Conservation (phyloP, 1,140 invertebrate genomes). For the Magallana gigas region DNA sequence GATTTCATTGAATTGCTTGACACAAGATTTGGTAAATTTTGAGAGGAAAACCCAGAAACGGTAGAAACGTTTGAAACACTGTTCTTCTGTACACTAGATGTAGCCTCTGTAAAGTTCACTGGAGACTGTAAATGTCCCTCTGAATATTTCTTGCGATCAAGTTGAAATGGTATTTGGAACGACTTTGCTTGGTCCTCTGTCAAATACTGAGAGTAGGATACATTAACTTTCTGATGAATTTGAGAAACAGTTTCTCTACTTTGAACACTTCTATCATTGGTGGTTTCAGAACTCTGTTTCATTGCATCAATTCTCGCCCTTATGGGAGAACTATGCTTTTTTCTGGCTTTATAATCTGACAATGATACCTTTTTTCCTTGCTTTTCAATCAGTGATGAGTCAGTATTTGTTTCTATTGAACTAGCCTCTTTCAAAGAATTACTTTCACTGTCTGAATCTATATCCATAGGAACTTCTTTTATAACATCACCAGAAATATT, state of each 20-base stretch:
- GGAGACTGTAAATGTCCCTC: background rate
- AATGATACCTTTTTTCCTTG: constrained; percentile 28
- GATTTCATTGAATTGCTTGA: background rate
- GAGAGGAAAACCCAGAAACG: background rate
- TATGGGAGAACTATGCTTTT: constrained; percentile 13
- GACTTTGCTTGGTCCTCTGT: background rate
- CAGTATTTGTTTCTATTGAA: background rate
- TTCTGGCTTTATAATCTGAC: constrained; percentile 43
- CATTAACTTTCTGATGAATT: background rate
- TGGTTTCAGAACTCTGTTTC: background rate
- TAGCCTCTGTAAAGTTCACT: background rate
- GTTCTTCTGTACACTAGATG: background rate
- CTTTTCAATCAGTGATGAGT: constrained; percentile 2
- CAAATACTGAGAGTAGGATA: background rate
- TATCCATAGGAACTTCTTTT: constrained; percentile 33
- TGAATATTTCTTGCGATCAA: background rate
- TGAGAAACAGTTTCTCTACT: background rate
- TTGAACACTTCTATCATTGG: background rate
- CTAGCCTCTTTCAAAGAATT: background rate
- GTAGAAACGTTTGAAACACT: background rate
- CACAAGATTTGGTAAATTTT: background rate
- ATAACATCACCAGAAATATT: background rate
- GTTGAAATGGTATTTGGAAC: background rate
- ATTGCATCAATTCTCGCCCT: background rate
- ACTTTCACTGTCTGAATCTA: constrained; percentile 36